phyloP scores from a whole-genome alignment of 2,888 invertebrate species.

The Sesia bembeciformis region DNA sequence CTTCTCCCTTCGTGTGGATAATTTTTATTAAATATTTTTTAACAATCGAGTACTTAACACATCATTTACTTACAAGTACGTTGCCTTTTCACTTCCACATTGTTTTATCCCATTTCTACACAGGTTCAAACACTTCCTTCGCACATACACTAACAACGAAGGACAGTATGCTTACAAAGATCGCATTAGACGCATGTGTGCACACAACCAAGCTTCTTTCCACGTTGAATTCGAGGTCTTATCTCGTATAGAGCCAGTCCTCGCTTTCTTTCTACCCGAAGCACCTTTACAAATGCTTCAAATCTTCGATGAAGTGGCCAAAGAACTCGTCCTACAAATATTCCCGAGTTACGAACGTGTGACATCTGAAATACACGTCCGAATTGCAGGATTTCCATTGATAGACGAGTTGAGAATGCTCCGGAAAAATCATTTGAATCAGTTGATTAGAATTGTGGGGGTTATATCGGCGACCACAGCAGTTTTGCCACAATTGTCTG shows the following conservation, averaged over 20 bases:
- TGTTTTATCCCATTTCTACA: slow-evolving; percentile 2
- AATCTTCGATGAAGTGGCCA: slow-evolving; percentile 96
- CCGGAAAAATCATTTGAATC: slow-evolving; percentile 91
- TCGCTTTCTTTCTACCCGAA: slow-evolving; percentile 98
- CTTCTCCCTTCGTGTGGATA: too few species aligned
- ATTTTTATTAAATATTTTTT: too few species aligned
- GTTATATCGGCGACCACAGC: slow-evolving; percentile 97
- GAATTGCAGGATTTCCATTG: slow-evolving; percentile 95
- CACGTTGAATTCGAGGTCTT: slow-evolving; percentile 94
- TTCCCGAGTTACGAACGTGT: slow-evolving; percentile 98
- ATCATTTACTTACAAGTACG: too few species aligned
- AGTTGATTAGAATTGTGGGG: slow-evolving; percentile 89
- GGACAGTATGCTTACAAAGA: slow-evolving; percentile 93
- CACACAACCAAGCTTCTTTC: slow-evolving; percentile 91
- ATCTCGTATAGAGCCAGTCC: slow-evolving; percentile 91
- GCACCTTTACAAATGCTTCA: slow-evolving; percentile 98
- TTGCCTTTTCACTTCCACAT: too few species aligned
- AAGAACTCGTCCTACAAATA: slow-evolving; percentile 92
- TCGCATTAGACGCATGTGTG: slow-evolving; percentile 95
- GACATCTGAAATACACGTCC: slow-evolving; percentile 93
- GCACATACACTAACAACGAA: slow-evolving; percentile 90
- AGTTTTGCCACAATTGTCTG: slow-evolving; percentile 94
- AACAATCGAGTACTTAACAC: too few species aligned
- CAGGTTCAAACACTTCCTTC: slow-evolving; percentile 90
- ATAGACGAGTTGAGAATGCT: slow-evolving; percentile 97